Evolutionary conservation across 2,888 invertebrate species (phyloP), one percentile per base, ranked within the genome.

Genomic region (Micoletzkya japonica): DNA sequence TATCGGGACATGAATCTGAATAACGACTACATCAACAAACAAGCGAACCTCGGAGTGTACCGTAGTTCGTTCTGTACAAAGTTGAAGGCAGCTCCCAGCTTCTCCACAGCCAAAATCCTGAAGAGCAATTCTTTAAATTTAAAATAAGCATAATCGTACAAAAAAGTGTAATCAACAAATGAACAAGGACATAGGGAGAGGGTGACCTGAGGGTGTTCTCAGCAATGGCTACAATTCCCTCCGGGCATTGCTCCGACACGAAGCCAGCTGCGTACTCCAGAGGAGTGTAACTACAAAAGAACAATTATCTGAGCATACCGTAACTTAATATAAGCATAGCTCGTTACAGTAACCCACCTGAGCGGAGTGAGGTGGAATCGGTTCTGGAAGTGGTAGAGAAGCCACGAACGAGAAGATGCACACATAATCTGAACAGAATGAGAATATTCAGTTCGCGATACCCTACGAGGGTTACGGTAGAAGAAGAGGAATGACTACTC

Each of bases 161-260:
- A n/a, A n/a, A n/a, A n/a, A n/a, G n/a, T n/a, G n/a, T n/a, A n/a
- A n/a, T n/a, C n/a, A n/a, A n/a, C n/a, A n/a, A n/a, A n/a, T n/a
- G n/a, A n/a, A n/a, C n/a, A n/a, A n/a, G n/a, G n/a, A n/a, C n/a
- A n/a, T n/a, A n/a, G n/a, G n/a, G n/a, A n/a, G n/a, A n/a, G n/a
- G n/a, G 74, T 61, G 71, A 88, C 85, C 96, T 90, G 66, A 98
- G 88, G 0, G 97, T 97, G 85, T 98, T 98, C 1, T 95, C 93
- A 0, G 96, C 95, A 86, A 99, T 98, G 0, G 98, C 98, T 0
- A 98, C 98, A 79, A 98, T 95, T 77, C 98, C 98, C 87, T 98
- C 98, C 0, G 95, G 94, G 89, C 98, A 99, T 87, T 99, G 98
- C 87, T 98, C 97, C 77, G 90, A 90, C 1, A 90, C 89, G 87